phyloP scores from a whole-genome alignment of 2,113 vertebrate species.

The Mellivora capensis region DNA sequence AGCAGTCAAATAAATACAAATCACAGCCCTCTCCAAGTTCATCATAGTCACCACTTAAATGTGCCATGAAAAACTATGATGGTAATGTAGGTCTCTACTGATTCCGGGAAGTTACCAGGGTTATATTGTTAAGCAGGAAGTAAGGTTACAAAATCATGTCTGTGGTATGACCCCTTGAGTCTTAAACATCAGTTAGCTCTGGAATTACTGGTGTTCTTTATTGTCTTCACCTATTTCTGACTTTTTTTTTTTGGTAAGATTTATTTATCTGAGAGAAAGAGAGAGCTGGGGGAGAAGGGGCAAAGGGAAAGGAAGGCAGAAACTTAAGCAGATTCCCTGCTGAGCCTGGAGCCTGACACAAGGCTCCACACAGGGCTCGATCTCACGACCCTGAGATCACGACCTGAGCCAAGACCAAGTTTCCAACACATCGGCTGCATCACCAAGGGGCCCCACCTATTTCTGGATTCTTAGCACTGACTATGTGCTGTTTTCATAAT shows the following conservation, averaged over 20 bases:
- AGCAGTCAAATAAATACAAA: conserved; percentile 1
- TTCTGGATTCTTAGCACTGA: conserved; percentile 4
- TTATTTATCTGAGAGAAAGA: background rate
- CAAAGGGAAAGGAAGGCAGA: background rate
- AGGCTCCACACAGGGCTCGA: background rate
- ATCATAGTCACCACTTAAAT: background rate
- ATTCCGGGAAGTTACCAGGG: background rate
- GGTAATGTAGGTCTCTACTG: background rate
- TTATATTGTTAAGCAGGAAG: background rate
- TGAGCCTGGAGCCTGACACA: background rate
- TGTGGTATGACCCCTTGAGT: background rate
- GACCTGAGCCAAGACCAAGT: background rate
- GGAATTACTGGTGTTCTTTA: background rate
- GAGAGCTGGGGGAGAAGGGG: background rate
- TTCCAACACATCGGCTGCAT: background rate
- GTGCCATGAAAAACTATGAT: background rate
- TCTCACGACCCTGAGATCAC: background rate
- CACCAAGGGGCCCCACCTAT: background rate
- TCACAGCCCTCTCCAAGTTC: background rate
- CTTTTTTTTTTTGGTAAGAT: background rate
- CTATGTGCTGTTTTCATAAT: background rate
- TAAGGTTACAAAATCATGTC: background rate
- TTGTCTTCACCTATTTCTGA: background rate
- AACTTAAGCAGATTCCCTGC: background rate
- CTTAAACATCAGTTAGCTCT: background rate